Percentiles rank a stretch among this genome's conserved stretches.
phyloP scores from a whole-genome alignment of 2,797 vertebrate genomes.

The Anguilla marmorata region DNA sequence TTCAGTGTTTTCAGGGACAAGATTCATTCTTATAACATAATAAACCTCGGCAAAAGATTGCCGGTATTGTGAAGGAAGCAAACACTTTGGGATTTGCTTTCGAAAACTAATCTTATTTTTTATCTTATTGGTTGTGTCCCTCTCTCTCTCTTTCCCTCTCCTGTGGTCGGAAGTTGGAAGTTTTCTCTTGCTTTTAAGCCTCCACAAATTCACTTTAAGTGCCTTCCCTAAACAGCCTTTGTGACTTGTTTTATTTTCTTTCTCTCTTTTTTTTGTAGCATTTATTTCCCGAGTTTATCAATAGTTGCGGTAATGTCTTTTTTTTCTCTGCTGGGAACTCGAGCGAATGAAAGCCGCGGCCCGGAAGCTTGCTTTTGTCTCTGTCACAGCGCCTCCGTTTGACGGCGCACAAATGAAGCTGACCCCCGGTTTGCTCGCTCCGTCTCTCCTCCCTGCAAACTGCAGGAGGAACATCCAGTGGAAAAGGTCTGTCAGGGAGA shows the following conservation, averaged over 20 bases:
- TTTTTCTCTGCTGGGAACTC: background rate
- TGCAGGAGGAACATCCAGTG: constrained; percentile 30
- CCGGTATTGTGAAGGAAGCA: background rate
- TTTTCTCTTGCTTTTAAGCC: constrained; percentile 7
- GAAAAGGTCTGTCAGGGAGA: constrained; percentile 52
- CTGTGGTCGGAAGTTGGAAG: background rate
- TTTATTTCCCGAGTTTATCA: background rate
- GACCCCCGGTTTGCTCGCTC: constrained; percentile 59
- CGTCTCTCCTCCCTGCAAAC: constrained; percentile 24
- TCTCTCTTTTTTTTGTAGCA: background rate
- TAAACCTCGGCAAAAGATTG: background rate
- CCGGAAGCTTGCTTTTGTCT: background rate
- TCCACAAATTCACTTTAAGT: background rate
- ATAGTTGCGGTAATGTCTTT: background rate
- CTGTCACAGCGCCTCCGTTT: constrained; percentile 58
- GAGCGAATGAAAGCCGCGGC: background rate
- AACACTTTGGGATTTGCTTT: background rate
- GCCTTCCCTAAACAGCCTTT: background rate
- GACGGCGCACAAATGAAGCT: constrained; percentile 70
- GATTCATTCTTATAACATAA: background rate
- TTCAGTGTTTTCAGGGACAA: constrained; percentile 1
- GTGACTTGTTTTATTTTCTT: background rate
- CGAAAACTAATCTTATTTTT: background rate
- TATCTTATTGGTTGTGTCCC: background rate
- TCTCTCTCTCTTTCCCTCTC: constrained; percentile 6